A percentile compares a stretch with the other conserved stretches of the same genome.
These are phyloP conservation scores for Tichodroma muraria DNA, from an alignment of 2,113 vertebrate species.

Conservation along the genomic window DNA sequence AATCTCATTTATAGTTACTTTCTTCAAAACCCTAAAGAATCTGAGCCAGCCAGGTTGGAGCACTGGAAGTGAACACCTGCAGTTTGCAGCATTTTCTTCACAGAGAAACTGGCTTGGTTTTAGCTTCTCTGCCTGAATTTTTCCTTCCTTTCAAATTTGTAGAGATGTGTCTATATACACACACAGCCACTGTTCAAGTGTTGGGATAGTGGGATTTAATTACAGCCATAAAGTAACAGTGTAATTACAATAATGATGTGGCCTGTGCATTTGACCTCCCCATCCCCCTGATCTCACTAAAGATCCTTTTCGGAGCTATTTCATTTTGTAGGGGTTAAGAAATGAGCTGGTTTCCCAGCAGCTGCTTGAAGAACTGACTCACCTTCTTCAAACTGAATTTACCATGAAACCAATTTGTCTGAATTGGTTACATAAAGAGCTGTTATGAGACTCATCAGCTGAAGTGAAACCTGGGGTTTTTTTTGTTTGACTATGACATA, in stretches of 20 bases:
- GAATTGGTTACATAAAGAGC: not conserved
- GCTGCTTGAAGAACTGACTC: not conserved
- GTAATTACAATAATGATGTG: not conserved
- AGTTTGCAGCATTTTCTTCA: not conserved
- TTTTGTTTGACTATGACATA: not conserved
- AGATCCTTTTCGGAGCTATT: not conserved
- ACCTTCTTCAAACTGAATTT: not conserved
- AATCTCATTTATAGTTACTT: not conserved
- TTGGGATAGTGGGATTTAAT: not conserved
- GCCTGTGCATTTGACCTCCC: not conserved
- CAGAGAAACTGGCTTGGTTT: not conserved
- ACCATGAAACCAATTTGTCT: not conserved
- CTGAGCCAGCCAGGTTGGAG: not conserved
- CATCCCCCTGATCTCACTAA: not conserved
- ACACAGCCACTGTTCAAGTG: not conserved
- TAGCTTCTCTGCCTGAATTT: not conserved
- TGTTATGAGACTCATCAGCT: not conserved
- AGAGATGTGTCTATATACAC: fast-evolving
- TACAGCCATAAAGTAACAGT: not conserved
- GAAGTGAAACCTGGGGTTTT: not conserved
- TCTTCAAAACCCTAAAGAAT: not conserved
- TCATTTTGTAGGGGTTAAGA: not conserved
- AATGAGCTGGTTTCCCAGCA: not conserved
- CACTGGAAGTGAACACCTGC: not conserved
- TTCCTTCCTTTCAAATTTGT: not conserved